Base-by-base conservation (phyloP, 2,113 vertebrate genomes). In the Saguinus imperator region DNA sequence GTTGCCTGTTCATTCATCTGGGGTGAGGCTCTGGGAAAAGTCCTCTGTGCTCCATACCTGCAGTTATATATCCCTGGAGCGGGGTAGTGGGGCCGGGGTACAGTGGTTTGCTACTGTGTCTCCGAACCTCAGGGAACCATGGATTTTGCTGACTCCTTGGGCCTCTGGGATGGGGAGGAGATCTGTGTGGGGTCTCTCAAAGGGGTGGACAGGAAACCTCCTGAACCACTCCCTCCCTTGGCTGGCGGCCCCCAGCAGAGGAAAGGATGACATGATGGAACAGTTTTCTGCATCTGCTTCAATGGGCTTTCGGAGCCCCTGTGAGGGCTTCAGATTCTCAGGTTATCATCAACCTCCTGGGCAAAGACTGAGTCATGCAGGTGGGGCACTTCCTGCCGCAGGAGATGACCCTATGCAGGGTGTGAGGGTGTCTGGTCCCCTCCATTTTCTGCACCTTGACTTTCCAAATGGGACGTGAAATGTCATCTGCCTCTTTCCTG, bases 331-430 rank as follows among this genome's bases (percentile, higher is more conserved):
- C 48, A 58, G 80, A 17, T 25, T 57, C 61, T 55, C 20, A 21
- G 68, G 8, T 11, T 37, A 13, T 43, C 21, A 14, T 40, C 55
- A 18, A n/a, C 43, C 37, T 37, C 5, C 43, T 1, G 58, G 81
- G 77, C 77, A 80, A 75, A 75, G 72, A 18, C 87, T 13, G 7
- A 17, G 57, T n/a, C 25, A 32, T 16, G 75, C 11, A 8, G 13
- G 50, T n/a, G 64, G 3, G 20, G 8, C 32, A 27, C 64, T 40
- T 82, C 35, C 6, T 6, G 50, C 48, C 10, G 35, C 25, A 35
- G 55, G 43, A 32, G 43, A 5, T 0, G 21, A 57, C 13, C 16
- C 50, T 10, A 6, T 25, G 0, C 0, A 2, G 32, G 25, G 35
- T 12, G 16, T 52, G 87, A 40, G 58, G 40, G 35, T 21, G 72